Base-by-base conservation (phyloP, 2,113 vertebrate species). In the Tychaedon coryphoeus region DNA sequence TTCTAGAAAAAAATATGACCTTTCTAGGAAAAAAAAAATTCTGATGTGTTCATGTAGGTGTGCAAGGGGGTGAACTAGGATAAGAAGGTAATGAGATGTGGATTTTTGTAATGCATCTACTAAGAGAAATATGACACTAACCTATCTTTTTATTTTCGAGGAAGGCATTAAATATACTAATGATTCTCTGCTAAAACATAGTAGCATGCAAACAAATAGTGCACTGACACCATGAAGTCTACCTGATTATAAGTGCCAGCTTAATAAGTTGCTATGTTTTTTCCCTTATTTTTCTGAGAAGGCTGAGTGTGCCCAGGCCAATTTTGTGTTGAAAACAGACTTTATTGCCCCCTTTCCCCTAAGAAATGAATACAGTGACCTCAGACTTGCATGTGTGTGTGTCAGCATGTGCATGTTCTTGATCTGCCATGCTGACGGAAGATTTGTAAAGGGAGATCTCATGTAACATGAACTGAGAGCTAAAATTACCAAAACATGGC, bases 251-350 rank as follows among this genome's bases (percentile, higher is more conserved):
- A 45, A 43, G 19, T 42, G 34, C 34, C 8, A 17, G 34, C 67
- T 88, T 73, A 84, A 18, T 82, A 42, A 50, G 9, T 38, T 60
- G 19, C 17, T 47, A 7, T 3, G 2, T 29, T 93, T 85, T 67
- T 69, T 31, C 62, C 48, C 42, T 81, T 38, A 8, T 54, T 26
- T 73, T 93, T 86, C 77, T 45, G 77, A 77, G 50, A 67, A 75
- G 53, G 14, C n/a, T 9, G 12, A 58, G 54, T 0, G 0, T 57
- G 40, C 53, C 36, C 19, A 17, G 24, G 31, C 33, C 31, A 5
- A n/a, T 60, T 60, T 43, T 45, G 16, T 26, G 18, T 57, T 50
- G 13, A 48, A 70, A 80, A 6, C 54, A 90, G n/a, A 42, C 22
- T 72, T 87, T 26, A 14, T 42, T 76, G 34, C 47, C 45, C 22